These are phyloP conservation scores for Leptinotarsa juncta DNA, from an alignment of 2,888 invertebrate species.

Conservation along the genomic window DNA sequence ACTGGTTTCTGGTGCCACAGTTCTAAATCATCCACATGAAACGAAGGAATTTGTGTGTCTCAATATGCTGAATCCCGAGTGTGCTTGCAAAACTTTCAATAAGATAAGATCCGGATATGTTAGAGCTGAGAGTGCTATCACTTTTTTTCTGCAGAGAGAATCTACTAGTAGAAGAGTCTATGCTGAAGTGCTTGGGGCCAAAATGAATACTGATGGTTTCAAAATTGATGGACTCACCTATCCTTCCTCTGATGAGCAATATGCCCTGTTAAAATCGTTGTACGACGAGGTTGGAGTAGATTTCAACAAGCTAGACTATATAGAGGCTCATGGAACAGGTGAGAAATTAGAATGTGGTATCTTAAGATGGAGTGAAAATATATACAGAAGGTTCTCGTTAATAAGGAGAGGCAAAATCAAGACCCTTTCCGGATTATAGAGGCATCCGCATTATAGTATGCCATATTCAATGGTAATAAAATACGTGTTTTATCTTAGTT, in stretches of 20 bases:
- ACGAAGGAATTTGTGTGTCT: not conserved
- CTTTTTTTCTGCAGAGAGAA: slow-evolving; percentile 62
- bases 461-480: no score
- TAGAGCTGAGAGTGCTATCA: slow-evolving; percentile 66
- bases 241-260: slow-evolving; percentile 69
- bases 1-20: no score
- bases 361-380: no score
- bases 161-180: slow-evolving; percentile 62
- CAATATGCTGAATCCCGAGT: not conserved
- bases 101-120: slow-evolving; percentile 51
- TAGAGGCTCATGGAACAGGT: slow-evolving; percentile 90
- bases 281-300: slow-evolving; percentile 77
- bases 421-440: no score
- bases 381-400: no score
- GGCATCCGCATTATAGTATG: no score
- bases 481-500: no score
- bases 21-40: no score
- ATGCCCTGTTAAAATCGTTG: slow-evolving; percentile 71
- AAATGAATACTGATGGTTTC: slow-evolving; percentile 61
- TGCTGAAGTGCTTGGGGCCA: slow-evolving; percentile 61
- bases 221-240: slow-evolving; percentile 61
- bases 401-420: no score
- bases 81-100: slow-evolving; percentile 38
- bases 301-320: slow-evolving; percentile 77
- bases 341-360: slow-evolving; percentile 16